These are phyloP conservation scores for Tetramorium simillimum DNA, from an alignment of 1,140 invertebrate genomes.

Conservation along the genomic window DNA sequence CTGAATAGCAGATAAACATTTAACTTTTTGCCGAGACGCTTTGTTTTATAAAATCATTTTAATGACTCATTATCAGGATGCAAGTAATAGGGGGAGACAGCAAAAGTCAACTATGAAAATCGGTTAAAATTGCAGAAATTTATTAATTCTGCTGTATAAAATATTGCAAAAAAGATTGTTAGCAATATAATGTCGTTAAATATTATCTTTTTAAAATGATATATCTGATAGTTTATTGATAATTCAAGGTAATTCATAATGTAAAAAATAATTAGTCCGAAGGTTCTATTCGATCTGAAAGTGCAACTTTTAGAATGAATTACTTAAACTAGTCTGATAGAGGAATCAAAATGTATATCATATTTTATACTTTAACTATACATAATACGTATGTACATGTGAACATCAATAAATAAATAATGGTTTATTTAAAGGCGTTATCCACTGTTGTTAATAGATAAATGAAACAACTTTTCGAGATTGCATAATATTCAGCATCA, in stretches of 20 bases:
- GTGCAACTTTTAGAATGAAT: not conserved
- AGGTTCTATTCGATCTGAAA: conserved; percentile 4
- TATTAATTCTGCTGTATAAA: not conserved
- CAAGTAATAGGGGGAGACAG: not conserved
- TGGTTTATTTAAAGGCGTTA: conserved; percentile 17
- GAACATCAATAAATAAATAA: conserved; percentile 24
- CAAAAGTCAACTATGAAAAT: not conserved
- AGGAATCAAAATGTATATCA: conserved; percentile 3
- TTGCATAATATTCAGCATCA: conserved; percentile 59
- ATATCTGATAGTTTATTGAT: not conserved
- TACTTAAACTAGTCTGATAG: conserved; percentile 2
- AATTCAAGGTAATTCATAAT: not conserved
- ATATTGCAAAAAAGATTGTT: not conserved
- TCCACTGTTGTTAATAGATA: not conserved
- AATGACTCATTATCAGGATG: not conserved
- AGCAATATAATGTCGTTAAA: not conserved
- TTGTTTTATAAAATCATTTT: not conserved
- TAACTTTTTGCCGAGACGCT: not conserved
- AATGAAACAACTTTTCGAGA: conserved; percentile 54
- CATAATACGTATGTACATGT: conserved; percentile 10
- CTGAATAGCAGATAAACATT: too few relatives aligned
- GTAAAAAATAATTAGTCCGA: not conserved
- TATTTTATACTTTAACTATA: conserved; percentile 10
- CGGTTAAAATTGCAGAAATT: not conserved
- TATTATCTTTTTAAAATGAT: not conserved